Evolutionary conservation across 2,888 invertebrate genomes (phyloP), one percentile per base, ranked within the genome.

Genomic region (Ormyrus thymus): DNA sequence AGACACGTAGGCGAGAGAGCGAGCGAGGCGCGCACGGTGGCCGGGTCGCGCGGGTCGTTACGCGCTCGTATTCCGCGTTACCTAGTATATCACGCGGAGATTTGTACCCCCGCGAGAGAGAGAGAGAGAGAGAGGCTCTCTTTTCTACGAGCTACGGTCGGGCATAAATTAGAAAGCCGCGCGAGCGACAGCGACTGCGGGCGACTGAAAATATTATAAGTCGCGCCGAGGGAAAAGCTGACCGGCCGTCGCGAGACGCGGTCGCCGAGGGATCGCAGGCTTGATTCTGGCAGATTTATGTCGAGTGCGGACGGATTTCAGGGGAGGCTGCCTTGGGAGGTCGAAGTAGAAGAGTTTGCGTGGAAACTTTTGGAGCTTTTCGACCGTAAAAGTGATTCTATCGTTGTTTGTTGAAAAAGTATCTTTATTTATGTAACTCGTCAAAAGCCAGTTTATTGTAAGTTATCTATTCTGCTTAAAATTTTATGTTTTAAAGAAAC

Each of bases 81-180:
- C 71, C 69, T 66, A 58, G 58, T 73, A 72, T 71, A 70, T 62
- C 65, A 61, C 74, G 15, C 78, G 74, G 73, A 74, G 68, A 78
- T 78, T 73, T 68, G 62, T 76, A 29, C 68, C 61, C 45, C 66
- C 46, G 56, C 46, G 29, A 29, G 29, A 29, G 29, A 29, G 29
- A 29, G 29, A 29, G 29, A 29, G 4, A 29, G 29, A 29, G 29
- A 29, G 29, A 4, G n/a, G 13, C 55, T 62, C 64, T 56, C 64
- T 70, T 62, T 75, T 56, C 64, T 66, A n/a, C 3, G 6, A 45
- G 43, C 10, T 45, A 11, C 9, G 48, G n/a, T 2, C 7, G 13
- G 11, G 74, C 70, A 65, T 74, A 75, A 79, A 75, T 79, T 78
- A 78, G 77, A 78, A 72, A 72, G 77, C 59, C 46, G 7, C 4